Conservation (phyloP, 2,888 invertebrate species). For the Bembecia ichneumoniformis region DNA sequence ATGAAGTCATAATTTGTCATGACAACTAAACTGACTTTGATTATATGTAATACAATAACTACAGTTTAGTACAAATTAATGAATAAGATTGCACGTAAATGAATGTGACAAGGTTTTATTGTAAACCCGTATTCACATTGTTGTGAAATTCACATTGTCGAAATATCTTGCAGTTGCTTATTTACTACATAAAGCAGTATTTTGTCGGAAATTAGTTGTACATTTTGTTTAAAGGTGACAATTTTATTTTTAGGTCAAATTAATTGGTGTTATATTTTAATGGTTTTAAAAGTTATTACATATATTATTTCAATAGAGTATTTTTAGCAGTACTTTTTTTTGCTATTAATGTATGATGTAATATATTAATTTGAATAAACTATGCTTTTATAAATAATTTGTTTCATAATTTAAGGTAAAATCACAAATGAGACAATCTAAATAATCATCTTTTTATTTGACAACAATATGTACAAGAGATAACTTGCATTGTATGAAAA, state of each 20-base stretch:
- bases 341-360: constrained; percentile 70
- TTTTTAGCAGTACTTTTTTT: constrained; percentile 64
- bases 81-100: constrained; percentile 10
- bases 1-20: too few relatives aligned
- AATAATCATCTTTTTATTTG: constrained; percentile 31
- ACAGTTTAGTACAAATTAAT: not conserved
- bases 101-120: constrained; percentile 18
- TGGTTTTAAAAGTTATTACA: constrained; percentile 51
- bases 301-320: constrained; percentile 64
- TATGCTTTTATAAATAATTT: constrained; percentile 57
- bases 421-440: constrained; percentile 1
- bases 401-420: constrained; percentile 11
- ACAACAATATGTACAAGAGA: constrained; percentile 49
- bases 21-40: too few relatives aligned
- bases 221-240: constrained; percentile 47
- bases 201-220: constrained; percentile 45
- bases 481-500: constrained; percentile 24
- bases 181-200: constrained; percentile 40
- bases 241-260: constrained; percentile 44
- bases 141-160: not conserved
- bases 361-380: constrained; percentile 72
- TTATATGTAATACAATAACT: too few relatives aligned
- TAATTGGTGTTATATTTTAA: constrained; percentile 52
- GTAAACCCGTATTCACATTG: not conserved
- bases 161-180: not conserved